These are phyloP conservation scores for Archilochus colubris DNA, from an alignment of 2,113 vertebrate species.

Conservation along the genomic window DNA sequence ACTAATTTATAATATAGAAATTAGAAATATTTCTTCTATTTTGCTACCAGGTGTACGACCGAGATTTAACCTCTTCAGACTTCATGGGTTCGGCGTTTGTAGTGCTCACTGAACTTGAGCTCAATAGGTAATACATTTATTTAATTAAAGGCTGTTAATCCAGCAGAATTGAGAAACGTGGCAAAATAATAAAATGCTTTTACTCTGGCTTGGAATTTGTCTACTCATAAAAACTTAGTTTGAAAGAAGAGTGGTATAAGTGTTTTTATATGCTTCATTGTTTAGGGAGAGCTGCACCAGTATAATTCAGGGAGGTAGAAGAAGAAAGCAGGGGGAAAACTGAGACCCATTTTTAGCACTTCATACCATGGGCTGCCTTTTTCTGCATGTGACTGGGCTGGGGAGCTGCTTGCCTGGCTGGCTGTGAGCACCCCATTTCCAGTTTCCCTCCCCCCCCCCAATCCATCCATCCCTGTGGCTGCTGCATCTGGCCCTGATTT, in stretches of 20 bases:
- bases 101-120: constrained; percentile 79
- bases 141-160: not conserved
- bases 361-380: fast-evolving
- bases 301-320: not conserved
- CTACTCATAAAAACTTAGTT: not conserved
- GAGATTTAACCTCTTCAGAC: constrained; percentile 90
- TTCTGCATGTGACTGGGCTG: not conserved
- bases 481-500: constrained; percentile 68
- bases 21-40: constrained; percentile 7
- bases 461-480: not conserved
- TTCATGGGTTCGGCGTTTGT: constrained; percentile 92
- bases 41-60: constrained; percentile 88
- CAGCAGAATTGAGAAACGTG: not conserved
- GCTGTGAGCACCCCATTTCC: not conserved
- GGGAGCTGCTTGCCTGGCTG: not conserved
- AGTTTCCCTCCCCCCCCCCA: not conserved
- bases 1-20: not conserved
- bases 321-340: not conserved
- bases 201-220: not conserved
- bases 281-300: not conserved
- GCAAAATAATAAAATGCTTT: not conserved
- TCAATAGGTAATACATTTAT: constrained; percentile 82
- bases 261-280: not conserved
- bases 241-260: not conserved
- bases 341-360: not conserved